Evolutionary conservation across 2,113 vertebrate species (phyloP).

Genomic region (Cochlearius cochlearius): DNA sequence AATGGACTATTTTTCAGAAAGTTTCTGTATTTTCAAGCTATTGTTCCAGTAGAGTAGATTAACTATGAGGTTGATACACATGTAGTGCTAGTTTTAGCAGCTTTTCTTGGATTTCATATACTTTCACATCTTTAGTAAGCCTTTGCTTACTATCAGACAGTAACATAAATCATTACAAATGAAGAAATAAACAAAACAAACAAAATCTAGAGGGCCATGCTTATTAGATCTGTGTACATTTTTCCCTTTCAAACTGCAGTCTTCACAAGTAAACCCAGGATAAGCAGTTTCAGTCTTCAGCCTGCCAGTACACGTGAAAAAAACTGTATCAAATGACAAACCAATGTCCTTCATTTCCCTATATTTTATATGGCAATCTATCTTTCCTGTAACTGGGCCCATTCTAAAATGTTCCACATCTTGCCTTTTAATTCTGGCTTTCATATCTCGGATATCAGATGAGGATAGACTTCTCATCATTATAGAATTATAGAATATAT

Average conservation of each 20-base stretch:
- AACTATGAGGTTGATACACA: not conserved
- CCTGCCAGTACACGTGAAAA: not conserved
- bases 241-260: not conserved
- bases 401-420: not conserved
- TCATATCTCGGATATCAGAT: not conserved
- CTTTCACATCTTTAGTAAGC: not conserved
- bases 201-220: not conserved
- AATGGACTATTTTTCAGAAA: not conserved
- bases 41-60: not conserved
- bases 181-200: not conserved
- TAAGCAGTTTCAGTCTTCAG: not conserved
- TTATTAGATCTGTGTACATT: not conserved
- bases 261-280: not conserved
- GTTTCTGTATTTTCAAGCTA: not conserved
- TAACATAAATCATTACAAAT: not conserved
- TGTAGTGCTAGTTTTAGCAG: not conserved
- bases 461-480: not conserved
- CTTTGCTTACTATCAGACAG: not conserved
- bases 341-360: not conserved
- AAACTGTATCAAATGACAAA: not conserved
- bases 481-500: too few species aligned
- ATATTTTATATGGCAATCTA: not conserved
- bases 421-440: not conserved
- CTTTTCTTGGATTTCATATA: not conserved
- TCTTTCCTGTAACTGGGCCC: not conserved